A percentile compares a stretch with the other conserved stretches of the same genome.
Evolutionary conservation across 2,113 vertebrate genomes (phyloP).

Genomic region (Noctilio leporinus): DNA sequence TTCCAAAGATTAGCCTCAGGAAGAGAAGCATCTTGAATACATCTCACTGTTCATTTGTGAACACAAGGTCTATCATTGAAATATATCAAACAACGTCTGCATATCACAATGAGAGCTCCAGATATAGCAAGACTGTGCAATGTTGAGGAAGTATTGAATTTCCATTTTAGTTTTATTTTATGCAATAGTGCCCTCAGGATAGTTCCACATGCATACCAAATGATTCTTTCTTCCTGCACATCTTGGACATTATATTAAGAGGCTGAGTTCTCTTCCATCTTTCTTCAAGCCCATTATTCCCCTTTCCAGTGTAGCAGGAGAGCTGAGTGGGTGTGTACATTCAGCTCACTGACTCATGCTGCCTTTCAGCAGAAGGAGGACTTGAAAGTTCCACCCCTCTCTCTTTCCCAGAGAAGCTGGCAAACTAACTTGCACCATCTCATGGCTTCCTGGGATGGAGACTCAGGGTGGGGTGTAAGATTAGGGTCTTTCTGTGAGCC

Average conservation of each 20-base stretch:
- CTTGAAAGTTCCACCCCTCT: neutral
- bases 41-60: neutral
- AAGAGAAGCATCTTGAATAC: neutral
- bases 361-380: neutral
- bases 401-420: neutral
- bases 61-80: neutral
- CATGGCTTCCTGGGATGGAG: neutral
- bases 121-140: neutral
- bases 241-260: neutral
- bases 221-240: neutral
- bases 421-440: neutral
- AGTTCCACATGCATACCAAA: neutral
- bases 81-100: neutral
- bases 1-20: neutral
- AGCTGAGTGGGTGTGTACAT: neutral
- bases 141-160: neutral
- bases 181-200: neutral
- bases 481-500: neutral
- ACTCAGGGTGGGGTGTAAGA: neutral
- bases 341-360: neutral
- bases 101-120: neutral
- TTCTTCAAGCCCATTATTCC: neutral
- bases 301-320: neutral
- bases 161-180: neutral
- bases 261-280: neutral